phyloP scores from a whole-genome alignment of 1,140 invertebrate species.

The Hyles vespertilio region DNA sequence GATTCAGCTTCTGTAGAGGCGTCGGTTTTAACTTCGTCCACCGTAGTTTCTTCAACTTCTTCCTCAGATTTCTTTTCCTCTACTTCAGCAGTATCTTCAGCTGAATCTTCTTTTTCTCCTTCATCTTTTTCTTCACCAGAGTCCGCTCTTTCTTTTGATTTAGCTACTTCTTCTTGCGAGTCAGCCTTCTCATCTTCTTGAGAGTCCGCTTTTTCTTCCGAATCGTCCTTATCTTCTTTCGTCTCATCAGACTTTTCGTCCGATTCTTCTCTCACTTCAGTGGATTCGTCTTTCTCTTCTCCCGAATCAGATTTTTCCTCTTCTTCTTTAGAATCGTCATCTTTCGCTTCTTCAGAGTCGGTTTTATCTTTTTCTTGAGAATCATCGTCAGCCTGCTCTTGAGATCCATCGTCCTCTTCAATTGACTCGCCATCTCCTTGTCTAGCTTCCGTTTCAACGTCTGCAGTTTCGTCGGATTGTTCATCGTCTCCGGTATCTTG shows the following conservation, averaged over 20 bases:
- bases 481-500: slow-evolving; percentile 37
- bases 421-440: slow-evolving; percentile 52
- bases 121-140: slow-evolving; percentile 19
- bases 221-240: slow-evolving; percentile 14
- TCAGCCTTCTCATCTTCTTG: slow-evolving; percentile 26
- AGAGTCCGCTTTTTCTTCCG: slow-evolving; percentile 12
- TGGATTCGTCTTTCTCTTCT: slow-evolving; percentile 27
- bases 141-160: slow-evolving; percentile 18
- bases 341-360: slow-evolving; percentile 48
- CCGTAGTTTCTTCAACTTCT: slow-evolving; percentile 16
- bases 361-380: slow-evolving; percentile 45
- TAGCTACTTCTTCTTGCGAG: slow-evolving; percentile 21
- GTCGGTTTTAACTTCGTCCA: slow-evolving; percentile 18
- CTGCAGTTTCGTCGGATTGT: slow-evolving; percentile 35
- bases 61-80: slow-evolving; percentile 18
- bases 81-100: slow-evolving; percentile 30
- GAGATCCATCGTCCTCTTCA: slow-evolving; percentile 59
- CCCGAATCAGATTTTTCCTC: slow-evolving; percentile 42
- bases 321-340: slow-evolving; percentile 54
- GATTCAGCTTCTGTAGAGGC: slow-evolving; percentile 28
- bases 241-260: slow-evolving; percentile 17
- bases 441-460: slow-evolving; percentile 45
- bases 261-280: slow-evolving; percentile 16
- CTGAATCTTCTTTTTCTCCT: slow-evolving; percentile 9
- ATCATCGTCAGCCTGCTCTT: slow-evolving; percentile 65